phyloP scores from a whole-genome alignment of 2,797 vertebrate genomes.

The Monodelphis domestica region DNA sequence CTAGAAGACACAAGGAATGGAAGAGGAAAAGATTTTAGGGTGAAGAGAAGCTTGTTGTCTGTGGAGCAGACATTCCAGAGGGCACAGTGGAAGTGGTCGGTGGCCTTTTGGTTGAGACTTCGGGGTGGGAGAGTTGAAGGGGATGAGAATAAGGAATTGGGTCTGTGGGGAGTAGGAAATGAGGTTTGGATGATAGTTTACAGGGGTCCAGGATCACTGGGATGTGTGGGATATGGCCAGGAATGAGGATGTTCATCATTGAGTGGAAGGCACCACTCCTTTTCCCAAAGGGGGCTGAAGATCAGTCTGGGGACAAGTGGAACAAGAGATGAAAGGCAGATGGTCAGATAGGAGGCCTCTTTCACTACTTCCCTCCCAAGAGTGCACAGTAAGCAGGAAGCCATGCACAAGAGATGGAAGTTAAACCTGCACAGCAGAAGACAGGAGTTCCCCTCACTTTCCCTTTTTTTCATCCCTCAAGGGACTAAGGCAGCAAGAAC shows the following conservation, averaged over 20 bases:
- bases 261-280: not conserved
- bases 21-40: not conserved
- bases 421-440: not conserved
- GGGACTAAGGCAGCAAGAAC: not conserved
- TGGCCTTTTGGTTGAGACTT: not conserved
- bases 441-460: not conserved
- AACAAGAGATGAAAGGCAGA: not conserved
- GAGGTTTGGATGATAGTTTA: not conserved
- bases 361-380: not conserved
- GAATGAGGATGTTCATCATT: not conserved
- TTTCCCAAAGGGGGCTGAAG: not conserved
- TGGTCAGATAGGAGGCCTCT: not conserved
- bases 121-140: not conserved
- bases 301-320: not conserved
- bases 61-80: not conserved
- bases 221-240: not conserved
- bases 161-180: not conserved
- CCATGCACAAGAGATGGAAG: not conserved
- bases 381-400: not conserved
- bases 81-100: not conserved
- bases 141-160: not conserved
- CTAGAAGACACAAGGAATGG: not conserved
- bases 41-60: not conserved
- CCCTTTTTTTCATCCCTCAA: too few relatives aligned
- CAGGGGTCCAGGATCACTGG: not conserved